phyloP scores from a whole-genome alignment of 2,888 invertebrate genomes.

The Stenurella melanura region DNA sequence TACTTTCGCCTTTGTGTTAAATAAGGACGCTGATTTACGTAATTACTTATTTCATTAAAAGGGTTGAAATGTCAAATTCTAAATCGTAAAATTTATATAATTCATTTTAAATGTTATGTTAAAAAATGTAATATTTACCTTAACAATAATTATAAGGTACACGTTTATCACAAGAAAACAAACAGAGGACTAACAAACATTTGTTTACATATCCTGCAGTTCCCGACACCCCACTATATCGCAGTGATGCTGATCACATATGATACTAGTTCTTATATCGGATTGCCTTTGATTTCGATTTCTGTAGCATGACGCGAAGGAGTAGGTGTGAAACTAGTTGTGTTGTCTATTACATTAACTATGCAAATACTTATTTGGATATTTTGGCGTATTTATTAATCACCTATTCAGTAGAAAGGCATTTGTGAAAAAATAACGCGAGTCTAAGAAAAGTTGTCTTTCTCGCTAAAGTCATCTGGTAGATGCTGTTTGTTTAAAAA shows the following conservation, averaged over 20 bases:
- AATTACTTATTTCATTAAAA: no score
- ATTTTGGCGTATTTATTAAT: constrained; percentile 13
- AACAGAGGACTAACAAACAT: not conserved
- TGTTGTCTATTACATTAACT: not conserved
- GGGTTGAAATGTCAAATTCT: no score
- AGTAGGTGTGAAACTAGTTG: constrained; percentile 2
- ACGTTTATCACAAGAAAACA: constrained; percentile 14
- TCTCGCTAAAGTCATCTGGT: not conserved
- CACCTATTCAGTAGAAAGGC: constrained; percentile 5
- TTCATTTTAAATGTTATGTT: not conserved
- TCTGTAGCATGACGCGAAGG: not conserved
- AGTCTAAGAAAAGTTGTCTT: not conserved
- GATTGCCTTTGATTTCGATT: not conserved
- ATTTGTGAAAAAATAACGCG: not conserved
- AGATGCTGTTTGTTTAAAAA: not conserved
- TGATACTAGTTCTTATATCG: constrained; percentile 17
- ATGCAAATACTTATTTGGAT: constrained; percentile 28
- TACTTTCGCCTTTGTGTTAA: no score
- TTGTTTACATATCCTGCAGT: not conserved
- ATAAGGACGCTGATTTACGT: no score
- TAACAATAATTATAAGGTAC: constrained; percentile 2
- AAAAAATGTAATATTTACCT: constrained; percentile 10
- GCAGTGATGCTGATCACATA: not conserved
- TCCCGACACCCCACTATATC: not conserved
- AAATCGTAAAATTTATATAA: no score